Evolutionary conservation across 2,888 invertebrate genomes (phyloP), one percentile per base, ranked within the genome.

Genomic region (Epirrhoe alternata): DNA sequence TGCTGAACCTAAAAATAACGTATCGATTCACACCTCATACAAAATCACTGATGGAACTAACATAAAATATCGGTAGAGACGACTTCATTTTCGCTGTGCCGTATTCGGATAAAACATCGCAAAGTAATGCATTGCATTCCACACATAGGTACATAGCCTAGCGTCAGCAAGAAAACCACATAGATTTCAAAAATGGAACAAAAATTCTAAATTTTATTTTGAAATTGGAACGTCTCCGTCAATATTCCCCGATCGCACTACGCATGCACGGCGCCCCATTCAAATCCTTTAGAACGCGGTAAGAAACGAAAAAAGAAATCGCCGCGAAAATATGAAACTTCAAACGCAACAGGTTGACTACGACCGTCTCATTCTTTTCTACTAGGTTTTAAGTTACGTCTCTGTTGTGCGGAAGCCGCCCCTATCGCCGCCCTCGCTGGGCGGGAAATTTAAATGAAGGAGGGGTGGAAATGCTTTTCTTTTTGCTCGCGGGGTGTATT

Each of bases 291-390:
- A 79, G 82, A 85, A 82, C 81, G 81, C 80, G 74, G 80, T 83
- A 90, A 90, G 90, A 88, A 88, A 88, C 81, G 88, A 86, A 90
- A 90, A 91, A 91, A 89, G 88, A 87, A 84, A 80, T 75, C 85
- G 79, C 83, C 82, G 86, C 86, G 88, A 90, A 92, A 92, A 90
- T 90, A 88, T 86, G 85, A 88, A 87, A 87, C 85, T 87, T 80
- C 64, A 79, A 82, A 84, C 89, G 92, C 93, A 92, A 93, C 93
- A 93, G 91, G 93, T 93, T 86, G 86, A 91, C 85, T 92, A 89
- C 81, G 81, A 82, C 87, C 87, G 87, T 93, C 93, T 92, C 93
- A 92, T 92, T 93, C 93, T 92, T 92, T 91, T 91, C 90, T 90
- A 88, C 77, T 80, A 84, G 81, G 79, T 83, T 87, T 86, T 86